Evolutionary conservation across 2,888 invertebrate species (phyloP).

Genomic region (Eristalis pertinax): DNA sequence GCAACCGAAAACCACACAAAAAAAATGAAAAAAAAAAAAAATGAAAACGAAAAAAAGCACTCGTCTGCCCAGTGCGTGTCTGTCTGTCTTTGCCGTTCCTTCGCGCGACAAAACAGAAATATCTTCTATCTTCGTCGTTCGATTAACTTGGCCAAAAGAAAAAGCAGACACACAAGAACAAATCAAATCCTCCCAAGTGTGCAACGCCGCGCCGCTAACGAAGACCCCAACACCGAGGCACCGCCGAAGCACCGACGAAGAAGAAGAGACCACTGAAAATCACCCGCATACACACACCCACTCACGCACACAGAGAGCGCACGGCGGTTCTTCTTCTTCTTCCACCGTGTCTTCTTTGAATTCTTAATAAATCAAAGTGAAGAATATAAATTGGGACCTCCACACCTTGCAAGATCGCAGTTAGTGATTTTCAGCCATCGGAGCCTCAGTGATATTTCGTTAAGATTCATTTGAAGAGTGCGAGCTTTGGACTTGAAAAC

Average conservation of each 20-base stretch:
- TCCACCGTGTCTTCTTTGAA: conserved; percentile 79
- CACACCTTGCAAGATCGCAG: conserved; percentile 80
- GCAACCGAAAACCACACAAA: neutral
- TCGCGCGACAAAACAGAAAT: conserved; percentile 7
- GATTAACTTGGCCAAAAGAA: conserved; percentile 24
- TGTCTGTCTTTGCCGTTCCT: conserved; percentile 23
- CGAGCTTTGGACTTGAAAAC: conserved; percentile 79
- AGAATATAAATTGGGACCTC: conserved; percentile 82
- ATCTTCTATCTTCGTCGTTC: conserved; percentile 45
- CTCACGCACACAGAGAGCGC: conserved; percentile 12
- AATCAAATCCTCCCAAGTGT: conserved; percentile 50
- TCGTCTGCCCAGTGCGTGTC: conserved; percentile 40
- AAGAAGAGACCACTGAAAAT: conserved; percentile 9
- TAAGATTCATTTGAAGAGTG: conserved; percentile 77
- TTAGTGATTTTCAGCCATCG: conserved; percentile 81
- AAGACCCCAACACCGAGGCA: neutral
- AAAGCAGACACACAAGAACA: conserved; percentile 32
- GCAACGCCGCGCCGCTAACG: conserved; percentile 7
- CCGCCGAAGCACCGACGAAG: neutral
- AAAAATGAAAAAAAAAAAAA: too few relatives aligned
- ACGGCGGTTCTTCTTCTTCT: conserved; percentile 65
- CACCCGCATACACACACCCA: neutral
- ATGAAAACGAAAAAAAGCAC: neutral
- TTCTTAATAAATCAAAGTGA: conserved; percentile 82
- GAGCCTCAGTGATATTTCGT: conserved; percentile 77